phyloP scores from a whole-genome alignment of 2,797 vertebrate species.

The Eremophila alpestris region DNA sequence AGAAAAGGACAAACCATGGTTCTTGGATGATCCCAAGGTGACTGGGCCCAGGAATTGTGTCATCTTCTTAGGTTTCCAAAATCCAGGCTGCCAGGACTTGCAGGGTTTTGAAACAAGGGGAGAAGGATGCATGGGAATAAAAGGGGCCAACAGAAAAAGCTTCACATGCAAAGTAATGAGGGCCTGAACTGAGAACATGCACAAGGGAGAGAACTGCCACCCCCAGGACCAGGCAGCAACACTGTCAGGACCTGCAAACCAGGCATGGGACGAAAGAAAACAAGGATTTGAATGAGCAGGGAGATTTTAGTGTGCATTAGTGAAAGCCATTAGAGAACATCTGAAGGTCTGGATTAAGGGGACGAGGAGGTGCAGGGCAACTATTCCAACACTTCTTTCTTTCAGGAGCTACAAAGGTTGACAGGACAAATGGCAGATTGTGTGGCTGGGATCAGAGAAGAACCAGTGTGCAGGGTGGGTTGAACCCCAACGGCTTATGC shows the following conservation, averaged over 20 bases:
- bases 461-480: not conserved
- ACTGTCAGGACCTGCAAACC: not conserved
- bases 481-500: not conserved
- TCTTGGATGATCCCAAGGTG: not conserved
- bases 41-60: accelerated
- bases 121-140: not conserved
- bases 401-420: not conserved
- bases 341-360: not conserved
- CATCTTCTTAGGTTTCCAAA: not conserved
- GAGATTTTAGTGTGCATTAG: not conserved
- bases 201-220: not conserved
- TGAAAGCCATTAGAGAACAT: not conserved
- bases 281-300: not conserved
- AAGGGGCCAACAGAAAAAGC: not conserved
- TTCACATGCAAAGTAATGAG: not conserved
- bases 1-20: not conserved
- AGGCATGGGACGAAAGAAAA: not conserved
- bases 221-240: not conserved
- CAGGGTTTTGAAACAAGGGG: not conserved
- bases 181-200: not conserved
- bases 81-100: not conserved
- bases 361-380: not conserved
- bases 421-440: not conserved
- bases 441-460: accelerated
- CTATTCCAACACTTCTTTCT: not conserved